Evolutionary conservation across 2,888 invertebrate species (phyloP).

Genomic region (Mythimna vitellina): DNA sequence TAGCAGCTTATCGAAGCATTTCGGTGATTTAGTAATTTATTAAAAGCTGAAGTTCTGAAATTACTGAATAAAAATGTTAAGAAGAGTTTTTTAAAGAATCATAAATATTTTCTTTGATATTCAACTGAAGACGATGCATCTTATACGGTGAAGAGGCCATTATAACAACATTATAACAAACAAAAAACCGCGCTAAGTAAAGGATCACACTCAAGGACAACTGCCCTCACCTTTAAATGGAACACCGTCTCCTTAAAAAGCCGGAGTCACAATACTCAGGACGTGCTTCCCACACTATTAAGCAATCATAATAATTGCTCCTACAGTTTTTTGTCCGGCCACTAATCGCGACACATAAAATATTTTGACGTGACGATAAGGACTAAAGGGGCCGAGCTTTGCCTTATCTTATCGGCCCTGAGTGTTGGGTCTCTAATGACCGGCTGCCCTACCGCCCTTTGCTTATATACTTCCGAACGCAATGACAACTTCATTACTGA

Average conservation of each 20-base stretch:
- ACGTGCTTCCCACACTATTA: conserved; percentile 59
- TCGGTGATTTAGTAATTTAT: background rate
- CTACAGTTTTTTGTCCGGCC: conserved; percentile 66
- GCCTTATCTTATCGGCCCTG: conserved; percentile 85
- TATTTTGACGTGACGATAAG: conserved; percentile 88
- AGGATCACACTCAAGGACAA: conserved; percentile 48
- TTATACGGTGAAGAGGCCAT: conserved; percentile 6
- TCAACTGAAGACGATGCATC: background rate
- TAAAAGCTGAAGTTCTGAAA: background rate
- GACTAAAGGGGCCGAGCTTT: conserved; percentile 78
- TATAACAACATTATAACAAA: conserved; percentile 30
- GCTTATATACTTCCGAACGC: conserved; percentile 72
- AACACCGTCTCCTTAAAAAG: conserved; percentile 30
- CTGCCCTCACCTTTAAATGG: conserved; percentile 43
- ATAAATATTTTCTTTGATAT: background rate
- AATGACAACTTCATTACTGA: conserved; percentile 82
- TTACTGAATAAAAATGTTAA: background rate
- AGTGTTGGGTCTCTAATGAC: conserved; percentile 85
- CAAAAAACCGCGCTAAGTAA: conserved; percentile 43
- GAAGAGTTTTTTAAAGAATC: background rate
- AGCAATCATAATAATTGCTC: conserved; percentile 75
- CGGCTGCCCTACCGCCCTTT: conserved; percentile 72
- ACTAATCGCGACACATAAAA: conserved; percentile 85
- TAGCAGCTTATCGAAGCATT: background rate
- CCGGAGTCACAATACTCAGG: conserved; percentile 34